Percentiles rank a stretch among this genome's conserved stretches.
Evolutionary conservation across 2,888 invertebrate genomes (phyloP).

Genomic region (Liopterus haemorrhoidalis): DNA sequence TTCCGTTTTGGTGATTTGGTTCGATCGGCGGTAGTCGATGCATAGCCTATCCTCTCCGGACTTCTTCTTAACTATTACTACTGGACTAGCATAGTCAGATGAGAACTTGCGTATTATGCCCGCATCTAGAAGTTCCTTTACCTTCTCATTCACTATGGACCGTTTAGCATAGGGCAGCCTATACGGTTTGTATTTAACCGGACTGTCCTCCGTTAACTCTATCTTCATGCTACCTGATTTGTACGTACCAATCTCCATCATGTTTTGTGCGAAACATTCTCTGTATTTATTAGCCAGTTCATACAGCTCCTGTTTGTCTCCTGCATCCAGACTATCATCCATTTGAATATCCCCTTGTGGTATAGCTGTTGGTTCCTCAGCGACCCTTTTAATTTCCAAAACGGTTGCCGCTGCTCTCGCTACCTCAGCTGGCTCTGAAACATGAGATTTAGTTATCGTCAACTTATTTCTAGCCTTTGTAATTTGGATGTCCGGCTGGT

Average conservation of each 20-base stretch:
- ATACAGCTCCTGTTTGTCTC: too few species aligned
- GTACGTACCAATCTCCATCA: neutral
- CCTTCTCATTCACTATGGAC: neutral
- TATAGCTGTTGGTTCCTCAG: too few species aligned
- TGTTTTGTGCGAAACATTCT: conserved; percentile 5
- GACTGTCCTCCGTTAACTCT: conserved; percentile 1
- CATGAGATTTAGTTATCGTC: too few species aligned
- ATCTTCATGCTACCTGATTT: neutral
- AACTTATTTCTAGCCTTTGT: too few species aligned
- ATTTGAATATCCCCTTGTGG: too few species aligned
- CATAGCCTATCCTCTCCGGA: conserved; percentile 29
- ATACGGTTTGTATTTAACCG: conserved; percentile 6
- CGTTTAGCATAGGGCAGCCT: neutral
- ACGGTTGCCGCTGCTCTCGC: too few species aligned
- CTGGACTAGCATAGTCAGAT: conserved; percentile 29
- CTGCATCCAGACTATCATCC: too few species aligned
- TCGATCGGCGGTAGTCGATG: conserved; percentile 35
- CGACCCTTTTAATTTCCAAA: too few species aligned
- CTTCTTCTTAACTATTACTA: conserved; percentile 32
- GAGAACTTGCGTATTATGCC: too few species aligned
- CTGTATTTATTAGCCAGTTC: neutral
- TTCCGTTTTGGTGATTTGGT: conserved; percentile 36
- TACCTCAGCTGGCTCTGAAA: too few species aligned
- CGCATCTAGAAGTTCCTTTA: too few species aligned
- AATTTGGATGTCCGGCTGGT: too few species aligned